phyloP scores from a whole-genome alignment of 2,797 vertebrate species.

The Anisognathus igniventris region DNA sequence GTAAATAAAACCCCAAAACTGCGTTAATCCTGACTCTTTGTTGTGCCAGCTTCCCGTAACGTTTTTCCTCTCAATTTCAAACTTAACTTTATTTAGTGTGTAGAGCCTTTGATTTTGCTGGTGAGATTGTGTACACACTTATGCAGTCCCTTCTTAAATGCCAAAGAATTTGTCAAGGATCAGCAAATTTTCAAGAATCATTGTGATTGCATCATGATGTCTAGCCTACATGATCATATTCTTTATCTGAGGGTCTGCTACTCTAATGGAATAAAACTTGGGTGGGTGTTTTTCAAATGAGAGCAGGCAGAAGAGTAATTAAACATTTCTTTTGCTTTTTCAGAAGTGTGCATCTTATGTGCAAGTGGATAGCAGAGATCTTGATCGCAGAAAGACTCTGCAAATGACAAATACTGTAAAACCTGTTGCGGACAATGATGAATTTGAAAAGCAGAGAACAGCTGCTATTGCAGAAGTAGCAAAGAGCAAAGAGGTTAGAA shows the following conservation, averaged over 20 bases:
- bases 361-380: constrained; percentile 86
- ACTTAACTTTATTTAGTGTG: background rate
- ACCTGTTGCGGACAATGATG: constrained; percentile 86
- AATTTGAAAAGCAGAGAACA: constrained; percentile 96
- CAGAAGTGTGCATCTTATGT: constrained; percentile 86
- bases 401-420: constrained; percentile 81
- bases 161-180: background rate
- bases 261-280: background rate
- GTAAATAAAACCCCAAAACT: rapidly evolving
- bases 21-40: background rate
- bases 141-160: background rate
- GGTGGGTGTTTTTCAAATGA: background rate
- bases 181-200: background rate
- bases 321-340: background rate
- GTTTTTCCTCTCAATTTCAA: background rate
- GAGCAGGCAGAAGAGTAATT: background rate
- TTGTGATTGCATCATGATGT: rapidly evolving
- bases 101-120: background rate
- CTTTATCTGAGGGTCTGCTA: background rate
- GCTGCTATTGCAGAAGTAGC: constrained; percentile 96
- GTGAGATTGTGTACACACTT: background rate
- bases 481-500: constrained; percentile 93
- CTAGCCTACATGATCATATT: background rate
- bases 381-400: constrained; percentile 93
- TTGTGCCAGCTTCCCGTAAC: background rate